Percentiles rank a stretch among this genome's conserved stretches.
phyloP scores from a whole-genome alignment of 2,888 invertebrate species.

The Vesta saturnalis region DNA sequence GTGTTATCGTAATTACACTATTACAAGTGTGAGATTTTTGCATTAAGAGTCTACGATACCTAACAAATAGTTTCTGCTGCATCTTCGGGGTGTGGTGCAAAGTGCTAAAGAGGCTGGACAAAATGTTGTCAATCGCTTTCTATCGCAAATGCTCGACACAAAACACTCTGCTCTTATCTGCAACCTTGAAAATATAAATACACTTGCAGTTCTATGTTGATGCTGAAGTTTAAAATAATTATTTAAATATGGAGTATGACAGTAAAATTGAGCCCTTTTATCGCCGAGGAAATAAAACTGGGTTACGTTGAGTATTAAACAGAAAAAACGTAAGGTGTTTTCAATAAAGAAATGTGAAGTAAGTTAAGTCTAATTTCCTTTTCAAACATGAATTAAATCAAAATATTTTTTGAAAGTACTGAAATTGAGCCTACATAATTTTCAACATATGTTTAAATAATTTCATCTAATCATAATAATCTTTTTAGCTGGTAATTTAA shows the following conservation, averaged over 20 bases:
- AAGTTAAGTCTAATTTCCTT: background rate
- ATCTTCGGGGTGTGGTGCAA: background rate
- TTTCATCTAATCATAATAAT: background rate
- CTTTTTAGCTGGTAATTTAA: background rate
- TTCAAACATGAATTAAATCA: background rate
- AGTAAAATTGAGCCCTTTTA: background rate
- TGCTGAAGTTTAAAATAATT: background rate
- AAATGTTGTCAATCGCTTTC: background rate
- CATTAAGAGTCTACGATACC: background rate
- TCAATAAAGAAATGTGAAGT: background rate
- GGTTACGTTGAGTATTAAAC: background rate
- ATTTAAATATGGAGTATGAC: background rate
- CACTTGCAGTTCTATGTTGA: background rate
- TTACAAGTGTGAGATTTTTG: no score
- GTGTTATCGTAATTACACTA: no score
- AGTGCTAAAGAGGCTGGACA: background rate
- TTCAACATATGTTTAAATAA: background rate
- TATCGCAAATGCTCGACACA: background rate
- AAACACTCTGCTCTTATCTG: background rate
- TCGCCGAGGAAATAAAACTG: constrained; percentile 5
- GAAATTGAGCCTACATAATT: background rate
- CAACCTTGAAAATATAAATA: background rate
- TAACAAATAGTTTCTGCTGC: background rate
- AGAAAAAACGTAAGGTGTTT: background rate
- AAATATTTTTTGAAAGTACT: background rate